These are phyloP conservation scores for Alfaro cultratus DNA, from an alignment of 2,797 vertebrate genomes.

Conservation along the genomic window DNA sequence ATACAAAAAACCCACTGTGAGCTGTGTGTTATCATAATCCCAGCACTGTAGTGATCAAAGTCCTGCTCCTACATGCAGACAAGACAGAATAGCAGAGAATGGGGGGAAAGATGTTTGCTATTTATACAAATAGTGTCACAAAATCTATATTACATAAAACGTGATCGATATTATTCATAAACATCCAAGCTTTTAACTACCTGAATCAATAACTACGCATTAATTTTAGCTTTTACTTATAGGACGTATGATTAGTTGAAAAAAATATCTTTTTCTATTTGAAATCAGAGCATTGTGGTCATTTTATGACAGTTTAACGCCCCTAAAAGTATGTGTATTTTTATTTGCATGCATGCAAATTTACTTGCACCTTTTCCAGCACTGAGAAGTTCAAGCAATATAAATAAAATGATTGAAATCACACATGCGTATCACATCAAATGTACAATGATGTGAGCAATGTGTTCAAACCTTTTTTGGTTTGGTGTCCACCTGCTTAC, in stretches of 20 bases:
- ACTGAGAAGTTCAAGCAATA: neutral
- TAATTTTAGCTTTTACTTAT: too few relatives aligned
- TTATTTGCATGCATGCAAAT: neutral
- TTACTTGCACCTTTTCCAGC: neutral
- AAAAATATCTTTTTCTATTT: neutral
- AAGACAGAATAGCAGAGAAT: slow-evolving; percentile 8
- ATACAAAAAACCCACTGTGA: slow-evolving; percentile 54
- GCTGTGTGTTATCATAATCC: slow-evolving; percentile 35
- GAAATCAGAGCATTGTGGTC: neutral
- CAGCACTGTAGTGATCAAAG: slow-evolving; percentile 50
- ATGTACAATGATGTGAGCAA: neutral
- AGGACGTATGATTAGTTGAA: neutral
- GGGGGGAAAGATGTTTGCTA: neutral
- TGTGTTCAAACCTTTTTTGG: neutral
- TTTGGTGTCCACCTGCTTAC: neutral
- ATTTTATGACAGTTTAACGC: neutral
- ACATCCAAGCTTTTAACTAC: neutral
- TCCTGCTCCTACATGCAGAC: slow-evolving; percentile 9
- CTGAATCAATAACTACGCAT: neutral
- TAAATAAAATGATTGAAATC: neutral
- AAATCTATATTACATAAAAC: neutral
- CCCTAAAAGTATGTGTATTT: neutral
- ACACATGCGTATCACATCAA: neutral
- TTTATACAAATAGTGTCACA: neutral
- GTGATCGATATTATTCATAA: neutral